phyloP scores from a whole-genome alignment of 2,113 vertebrate species.

The Nyctereutes procyonoides region DNA sequence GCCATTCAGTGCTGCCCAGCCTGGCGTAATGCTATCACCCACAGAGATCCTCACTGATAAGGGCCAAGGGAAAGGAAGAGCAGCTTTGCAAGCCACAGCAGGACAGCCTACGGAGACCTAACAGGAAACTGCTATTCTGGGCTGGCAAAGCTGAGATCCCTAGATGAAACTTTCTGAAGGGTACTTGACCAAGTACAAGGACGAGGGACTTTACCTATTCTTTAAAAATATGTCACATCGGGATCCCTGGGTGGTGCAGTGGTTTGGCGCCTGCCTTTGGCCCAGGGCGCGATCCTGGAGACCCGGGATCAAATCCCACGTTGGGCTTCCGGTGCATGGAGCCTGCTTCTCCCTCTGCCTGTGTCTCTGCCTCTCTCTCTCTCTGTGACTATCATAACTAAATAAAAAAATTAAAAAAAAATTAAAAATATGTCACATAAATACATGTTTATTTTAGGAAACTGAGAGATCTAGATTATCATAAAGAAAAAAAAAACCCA shows the following conservation, averaged over 20 bases:
- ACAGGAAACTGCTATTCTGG: neutral
- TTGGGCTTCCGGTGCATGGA: no score
- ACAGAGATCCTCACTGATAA: constrained; percentile 46
- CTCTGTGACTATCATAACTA: no score
- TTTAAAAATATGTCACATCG: neutral
- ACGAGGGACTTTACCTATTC: neutral
- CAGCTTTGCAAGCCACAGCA: neutral
- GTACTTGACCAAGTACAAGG: neutral
- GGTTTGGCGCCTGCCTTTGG: no score
- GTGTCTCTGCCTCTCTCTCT: no score
- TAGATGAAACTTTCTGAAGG: neutral
- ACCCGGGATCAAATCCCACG: no score
- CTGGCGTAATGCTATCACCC: constrained; percentile 62
- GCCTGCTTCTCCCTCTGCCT: no score
- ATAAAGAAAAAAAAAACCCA: neutral
- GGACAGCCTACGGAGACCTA: neutral
- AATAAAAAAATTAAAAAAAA: no score
- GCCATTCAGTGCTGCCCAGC: constrained; percentile 41
- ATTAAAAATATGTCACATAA: neutral
- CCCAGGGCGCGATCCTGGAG: no score
- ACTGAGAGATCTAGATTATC: neutral
- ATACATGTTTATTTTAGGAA: neutral
- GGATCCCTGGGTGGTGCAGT: no score
- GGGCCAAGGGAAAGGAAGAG: neutral
- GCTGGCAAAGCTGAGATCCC: neutral